Percentiles rank a stretch among this genome's conserved stretches.
These are phyloP conservation scores for Xestia rhomboidea DNA, from an alignment of 2,888 invertebrate species.

Conservation along the genomic window DNA sequence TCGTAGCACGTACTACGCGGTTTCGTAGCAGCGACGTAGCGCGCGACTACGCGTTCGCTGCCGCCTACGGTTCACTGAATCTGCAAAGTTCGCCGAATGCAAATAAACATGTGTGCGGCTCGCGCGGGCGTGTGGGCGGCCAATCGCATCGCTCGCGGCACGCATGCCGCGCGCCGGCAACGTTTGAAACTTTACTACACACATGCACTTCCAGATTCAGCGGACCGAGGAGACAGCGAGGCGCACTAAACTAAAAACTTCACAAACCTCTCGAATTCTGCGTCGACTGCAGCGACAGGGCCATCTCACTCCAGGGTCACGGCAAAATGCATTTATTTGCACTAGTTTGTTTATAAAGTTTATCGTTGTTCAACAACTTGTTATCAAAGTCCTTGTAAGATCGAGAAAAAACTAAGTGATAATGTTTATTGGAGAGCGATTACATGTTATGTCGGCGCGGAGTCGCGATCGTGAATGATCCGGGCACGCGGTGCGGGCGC, in stretches of 20 bases:
- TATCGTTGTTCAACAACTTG: slow-evolving; percentile 61
- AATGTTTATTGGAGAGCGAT: slow-evolving; percentile 61
- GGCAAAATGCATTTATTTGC: slow-evolving; percentile 84
- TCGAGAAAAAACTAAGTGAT: slow-evolving; percentile 59
- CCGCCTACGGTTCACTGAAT: slow-evolving; percentile 89
- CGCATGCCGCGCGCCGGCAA: slow-evolving; percentile 86
- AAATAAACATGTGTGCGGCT: slow-evolving; percentile 89
- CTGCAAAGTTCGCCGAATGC: slow-evolving; percentile 87
- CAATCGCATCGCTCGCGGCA: slow-evolving; percentile 85
- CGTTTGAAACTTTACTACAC: slow-evolving; percentile 86
- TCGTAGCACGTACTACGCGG: slow-evolving; percentile 74
- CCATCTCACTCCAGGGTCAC: slow-evolving; percentile 90
- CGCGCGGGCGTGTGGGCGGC: slow-evolving; percentile 77
- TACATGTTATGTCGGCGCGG: slow-evolving; percentile 84
- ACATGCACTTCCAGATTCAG: slow-evolving; percentile 81
- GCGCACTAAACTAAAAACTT: slow-evolving; percentile 69
- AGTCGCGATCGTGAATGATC: slow-evolving; percentile 83
- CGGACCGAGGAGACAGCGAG: slow-evolving; percentile 66
- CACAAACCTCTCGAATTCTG: slow-evolving; percentile 90
- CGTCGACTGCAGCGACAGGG: slow-evolving; percentile 91
- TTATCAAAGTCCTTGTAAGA: slow-evolving; percentile 54
- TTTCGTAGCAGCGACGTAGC: slow-evolving; percentile 82
- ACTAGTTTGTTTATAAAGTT: slow-evolving; percentile 75
- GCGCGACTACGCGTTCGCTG: slow-evolving; percentile 82
- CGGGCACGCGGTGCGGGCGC: slow-evolving; percentile 80